Conservation (phyloP, 2,888 invertebrate genomes). For the Cetonia aurata region DNA sequence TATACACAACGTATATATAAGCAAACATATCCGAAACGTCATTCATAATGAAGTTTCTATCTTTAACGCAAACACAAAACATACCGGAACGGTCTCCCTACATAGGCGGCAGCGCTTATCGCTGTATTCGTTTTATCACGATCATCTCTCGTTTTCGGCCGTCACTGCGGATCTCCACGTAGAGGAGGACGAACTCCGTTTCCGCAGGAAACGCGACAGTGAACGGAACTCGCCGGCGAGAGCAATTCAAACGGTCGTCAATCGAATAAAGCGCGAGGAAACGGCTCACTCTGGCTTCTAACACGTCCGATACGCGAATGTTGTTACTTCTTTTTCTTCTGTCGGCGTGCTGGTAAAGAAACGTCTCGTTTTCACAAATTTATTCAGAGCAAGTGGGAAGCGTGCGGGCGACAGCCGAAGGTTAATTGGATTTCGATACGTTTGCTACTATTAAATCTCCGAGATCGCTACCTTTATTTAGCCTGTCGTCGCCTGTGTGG, state of each 20-base stretch:
- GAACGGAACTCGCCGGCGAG: slow-evolving; percentile 6
- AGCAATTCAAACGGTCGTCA: slow-evolving; percentile 6
- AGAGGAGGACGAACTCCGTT: slow-evolving; percentile 5
- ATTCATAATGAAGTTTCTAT: too few relatives aligned
- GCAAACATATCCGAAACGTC: too few relatives aligned
- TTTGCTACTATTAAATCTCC: slow-evolving; percentile 9
- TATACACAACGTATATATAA: too few relatives aligned
- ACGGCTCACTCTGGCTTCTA: background rate
- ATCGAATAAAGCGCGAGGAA: background rate
- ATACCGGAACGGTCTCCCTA: too few relatives aligned
- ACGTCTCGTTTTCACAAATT: slow-evolving; percentile 26
- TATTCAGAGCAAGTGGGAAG: slow-evolving; percentile 26
- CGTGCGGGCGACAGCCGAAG: slow-evolving; percentile 11
- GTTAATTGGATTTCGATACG: slow-evolving; percentile 22
- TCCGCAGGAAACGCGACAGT: slow-evolving; percentile 23
- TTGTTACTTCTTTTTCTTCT: slow-evolving; percentile 10
- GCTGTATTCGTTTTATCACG: slow-evolving; percentile 1
- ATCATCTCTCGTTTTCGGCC: slow-evolving; percentile 16
- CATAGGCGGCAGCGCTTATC: background rate
- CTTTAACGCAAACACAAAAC: too few relatives aligned
- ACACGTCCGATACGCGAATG: slow-evolving; percentile 7
- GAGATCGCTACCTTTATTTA: slow-evolving; percentile 8
- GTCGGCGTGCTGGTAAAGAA: background rate
- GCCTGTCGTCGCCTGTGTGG: background rate
- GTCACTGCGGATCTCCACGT: background rate